Base-by-base conservation (phyloP, 2,888 invertebrate species). In the Perithous albicinctus region DNA sequence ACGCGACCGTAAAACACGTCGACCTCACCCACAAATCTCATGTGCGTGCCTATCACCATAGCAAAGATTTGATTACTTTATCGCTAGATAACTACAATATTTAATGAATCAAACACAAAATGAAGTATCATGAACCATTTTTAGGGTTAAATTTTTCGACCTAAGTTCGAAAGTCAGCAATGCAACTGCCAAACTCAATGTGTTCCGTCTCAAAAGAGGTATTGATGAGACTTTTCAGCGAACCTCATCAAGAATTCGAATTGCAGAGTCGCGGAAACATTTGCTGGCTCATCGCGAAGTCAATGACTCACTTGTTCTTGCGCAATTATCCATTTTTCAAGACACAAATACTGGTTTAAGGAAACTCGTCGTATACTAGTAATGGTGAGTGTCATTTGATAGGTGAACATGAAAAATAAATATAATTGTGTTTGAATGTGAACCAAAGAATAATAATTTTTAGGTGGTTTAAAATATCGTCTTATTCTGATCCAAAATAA, bases 1-100 rank as follows among this genome's bases (percentile, higher is more conserved):
- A 79, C 66, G 59, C 29, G 20, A 61, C 66, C 51, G 79, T 76
- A 78, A 78, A 78, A 80, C 43, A 67, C 63, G 63, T 46, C 64
- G 70, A 69, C 75, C 78, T 75, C 70, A 51, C 67, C 75, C 59
- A 67, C 15, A 26, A 67, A 66, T 70, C 63, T 67, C 78, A 46
- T 75, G 72, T 15, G 41, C n/a, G 29, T n/a, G 56, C 29, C 43
- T 61, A 54, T 43, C 48, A 43, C 72, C 48, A 70, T 76, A 38
- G 41, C 46, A 43, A 29, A 20, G 38, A 59, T 61, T 70, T 56
- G 18, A 48, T 18, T 61, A 61, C 69, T 74, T 56, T 38, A 67
- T 73, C 26, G 43, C 15, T 70, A 12, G 73, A 78, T 73, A 56
- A 54, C 20, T 56, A 26, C 5, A 66, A 69, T 10, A 43, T 38